phyloP scores from a whole-genome alignment of 2,113 vertebrate genomes.

The Hippolais icterina region DNA sequence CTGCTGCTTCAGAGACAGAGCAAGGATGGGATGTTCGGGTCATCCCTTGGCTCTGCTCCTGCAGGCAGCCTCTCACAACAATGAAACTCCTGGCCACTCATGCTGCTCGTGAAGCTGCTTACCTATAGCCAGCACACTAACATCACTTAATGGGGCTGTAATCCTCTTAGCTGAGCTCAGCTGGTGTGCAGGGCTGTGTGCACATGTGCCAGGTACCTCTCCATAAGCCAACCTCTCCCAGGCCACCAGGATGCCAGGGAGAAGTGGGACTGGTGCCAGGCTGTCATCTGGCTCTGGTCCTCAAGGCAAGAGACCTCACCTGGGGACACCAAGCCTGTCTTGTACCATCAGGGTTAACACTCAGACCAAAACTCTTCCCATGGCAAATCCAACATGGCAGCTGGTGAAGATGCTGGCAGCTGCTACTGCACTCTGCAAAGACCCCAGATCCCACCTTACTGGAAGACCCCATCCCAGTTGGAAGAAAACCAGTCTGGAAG shows the following conservation, averaged over 20 bases:
- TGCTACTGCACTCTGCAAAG: not conserved
- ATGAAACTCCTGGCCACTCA: not conserved
- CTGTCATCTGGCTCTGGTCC: not conserved
- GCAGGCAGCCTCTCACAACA: not conserved
- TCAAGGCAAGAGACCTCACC: not conserved
- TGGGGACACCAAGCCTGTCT: not conserved
- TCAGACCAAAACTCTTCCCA: not conserved
- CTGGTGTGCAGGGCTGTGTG: rapidly evolving
- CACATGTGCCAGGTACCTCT: not conserved
- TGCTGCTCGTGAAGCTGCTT: not conserved
- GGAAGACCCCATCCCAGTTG: not conserved
- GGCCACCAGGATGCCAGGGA: not conserved
- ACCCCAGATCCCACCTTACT: not conserved
- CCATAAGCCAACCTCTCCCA: not conserved
- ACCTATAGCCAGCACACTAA: not conserved
- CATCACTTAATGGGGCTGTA: not conserved
- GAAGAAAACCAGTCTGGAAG: not conserved
- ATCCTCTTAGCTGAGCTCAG: slow-evolving; percentile 51
- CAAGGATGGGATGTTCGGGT: not conserved
- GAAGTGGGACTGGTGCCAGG: not conserved
- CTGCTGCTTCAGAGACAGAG: not conserved
- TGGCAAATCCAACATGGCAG: rapidly evolving
- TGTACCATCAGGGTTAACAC: not conserved
- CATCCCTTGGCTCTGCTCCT: not conserved
- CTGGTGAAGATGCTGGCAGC: not conserved